Base-by-base conservation (phyloP, 2,797 vertebrate genomes). In the Apogon hyalosoma region DNA sequence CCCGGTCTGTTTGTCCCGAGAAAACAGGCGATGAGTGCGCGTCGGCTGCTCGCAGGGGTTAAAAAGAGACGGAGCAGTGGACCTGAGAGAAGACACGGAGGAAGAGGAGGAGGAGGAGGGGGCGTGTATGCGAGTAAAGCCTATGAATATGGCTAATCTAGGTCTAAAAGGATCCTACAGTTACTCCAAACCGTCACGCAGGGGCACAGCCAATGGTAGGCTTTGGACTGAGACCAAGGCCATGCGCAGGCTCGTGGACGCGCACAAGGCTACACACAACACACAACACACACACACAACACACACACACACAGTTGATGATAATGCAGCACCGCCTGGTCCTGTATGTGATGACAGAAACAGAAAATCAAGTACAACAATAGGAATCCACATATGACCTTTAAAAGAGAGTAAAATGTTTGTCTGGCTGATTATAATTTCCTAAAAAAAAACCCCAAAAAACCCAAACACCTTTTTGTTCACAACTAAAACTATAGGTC, bases 91-190 rank as follows among this genome's bases (percentile, higher is more conserved):
- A 42, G 36, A 31, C 21, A 19, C 15, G 48, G 47, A 46, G 53
- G 21, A 38, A 39, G 15, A 41, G 48, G 62, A 11, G 3, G 8
- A 40, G 16, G 5, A 11, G 48, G 62, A 11, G 3, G 8, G 81
- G 78, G 84, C 60, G 88, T 76, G 83, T 73, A 60, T 3, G 78
- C 43, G 21, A 18, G 66, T 56, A 55, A 70, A 85, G 60, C 60
- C 83, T 50, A 64, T 73, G 84, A 74, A 83, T 72, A 67, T 73
- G 82, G 80, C 66, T 90, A 80, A 85, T 88, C 80, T 74, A 1
- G 41, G 48, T 55, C 69, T 83, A 59, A 82, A 75, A 45, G 16
- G 31, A 84, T 69, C 51, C 53, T 6, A 11, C 72, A 40, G 65
- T 64, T 42, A 39, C 18, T 65, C 54, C 52, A 52, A 51, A 66